Percentiles rank a stretch among this genome's conserved stretches.
phyloP scores from a whole-genome alignment of 2,113 vertebrate genomes.

The Puffinus mauretanicus region DNA sequence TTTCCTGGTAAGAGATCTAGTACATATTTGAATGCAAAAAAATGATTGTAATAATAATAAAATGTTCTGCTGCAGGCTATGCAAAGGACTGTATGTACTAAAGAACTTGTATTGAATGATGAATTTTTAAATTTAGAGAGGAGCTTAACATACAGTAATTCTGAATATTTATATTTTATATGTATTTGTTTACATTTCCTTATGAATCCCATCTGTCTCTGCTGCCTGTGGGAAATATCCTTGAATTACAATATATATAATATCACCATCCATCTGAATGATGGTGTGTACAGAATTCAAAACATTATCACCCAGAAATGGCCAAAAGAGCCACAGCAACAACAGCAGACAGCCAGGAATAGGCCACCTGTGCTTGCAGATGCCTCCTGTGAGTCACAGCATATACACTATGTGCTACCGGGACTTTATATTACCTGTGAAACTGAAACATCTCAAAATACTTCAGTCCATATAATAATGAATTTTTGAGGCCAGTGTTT shows the following conservation, averaged over 20 bases:
- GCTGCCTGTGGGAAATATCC: neutral
- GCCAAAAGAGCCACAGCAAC: neutral
- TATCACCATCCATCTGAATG: neutral
- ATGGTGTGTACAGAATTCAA: neutral
- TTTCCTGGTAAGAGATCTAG: neutral
- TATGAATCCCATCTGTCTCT: neutral
- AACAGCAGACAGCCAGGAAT: neutral
- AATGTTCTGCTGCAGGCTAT: neutral
- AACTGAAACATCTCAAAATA: neutral
- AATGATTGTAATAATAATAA: neutral
- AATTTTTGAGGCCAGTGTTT: neutral
- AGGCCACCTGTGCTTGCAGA: neutral
- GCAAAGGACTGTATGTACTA: neutral
- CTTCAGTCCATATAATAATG: neutral
- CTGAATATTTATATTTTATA: neutral
- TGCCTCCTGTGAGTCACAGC: neutral
- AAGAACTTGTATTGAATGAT: neutral
- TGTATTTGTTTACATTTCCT: neutral
- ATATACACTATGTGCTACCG: neutral
- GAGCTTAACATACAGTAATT: neutral
- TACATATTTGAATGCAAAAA: neutral
- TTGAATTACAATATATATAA: neutral
- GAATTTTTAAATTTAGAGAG: neutral
- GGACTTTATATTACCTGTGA: neutral
- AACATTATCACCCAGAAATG: neutral